Base-by-base conservation (phyloP, 2,113 vertebrate genomes). In the Cyprichromis sp. region DNA sequence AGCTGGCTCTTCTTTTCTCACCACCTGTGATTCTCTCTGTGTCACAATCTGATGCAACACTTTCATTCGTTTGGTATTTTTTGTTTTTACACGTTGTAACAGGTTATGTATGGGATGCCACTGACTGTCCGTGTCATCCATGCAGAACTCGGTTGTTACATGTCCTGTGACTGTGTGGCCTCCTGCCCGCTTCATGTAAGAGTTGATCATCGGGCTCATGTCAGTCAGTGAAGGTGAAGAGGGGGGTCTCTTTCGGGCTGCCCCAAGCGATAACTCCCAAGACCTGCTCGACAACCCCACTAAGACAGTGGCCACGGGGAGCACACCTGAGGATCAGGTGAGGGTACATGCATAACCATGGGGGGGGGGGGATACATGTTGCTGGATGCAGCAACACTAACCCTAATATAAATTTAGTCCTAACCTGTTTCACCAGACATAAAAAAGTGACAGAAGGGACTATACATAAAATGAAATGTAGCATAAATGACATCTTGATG, bases 181-280 rank as follows among this genome's bases (percentile, higher is more conserved):
- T 63, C 50, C 61, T 9, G n/a, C 7, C 59, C 17, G 9, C 53
- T 52, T 76, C 84, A 82, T 84, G 55, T 78, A 42, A 90, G 17
- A 78, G 31, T 76, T 88, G 88, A 78, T 85, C 82, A 42, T 80
- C 52, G 80, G 59, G 47, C 92, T 89, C 55, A 96, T 96, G 95
- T 93, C 95, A 81, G n/a, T 79, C 82, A 89, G 78, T 86, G 54
- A 88, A 5, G 34, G 36, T 80, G 79, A 89, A 54, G 31, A 91
- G 86, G 92, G 93, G 92, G 88, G 89, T 92, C 88, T 73, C 4
- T 71, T 90, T 63, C 36, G 89, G 89, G 57, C 87, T 59, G 50
- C 90, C 93, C 90, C 92, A 59, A 29, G 83, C 26, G 3, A 59
- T 76, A 92, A 83, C 34, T 52, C 47, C 8, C 87, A 83, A 53